Evolutionary conservation across 2,113 vertebrate genomes (phyloP).

Genomic region (Alethe castanea): DNA sequence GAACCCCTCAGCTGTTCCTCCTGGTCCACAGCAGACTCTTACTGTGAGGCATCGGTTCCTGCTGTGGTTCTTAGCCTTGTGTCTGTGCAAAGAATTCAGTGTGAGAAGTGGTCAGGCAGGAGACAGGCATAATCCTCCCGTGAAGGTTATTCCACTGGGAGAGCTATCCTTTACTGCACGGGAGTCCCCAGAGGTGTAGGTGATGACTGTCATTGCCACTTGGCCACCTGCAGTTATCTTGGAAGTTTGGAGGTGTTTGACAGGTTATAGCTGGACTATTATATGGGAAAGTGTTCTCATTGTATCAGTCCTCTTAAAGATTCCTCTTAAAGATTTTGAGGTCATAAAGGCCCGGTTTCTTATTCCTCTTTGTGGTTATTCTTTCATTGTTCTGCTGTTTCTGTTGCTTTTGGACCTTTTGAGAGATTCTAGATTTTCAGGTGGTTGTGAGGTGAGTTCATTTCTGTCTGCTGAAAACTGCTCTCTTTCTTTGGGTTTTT

Average conservation of each 20-base stretch:
- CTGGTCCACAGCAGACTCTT: background rate
- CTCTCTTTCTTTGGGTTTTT: background rate
- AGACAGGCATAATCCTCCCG: background rate
- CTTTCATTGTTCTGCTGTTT: background rate
- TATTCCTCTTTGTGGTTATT: background rate
- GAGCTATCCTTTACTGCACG: background rate
- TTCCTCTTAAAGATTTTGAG: background rate
- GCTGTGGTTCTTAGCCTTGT: background rate
- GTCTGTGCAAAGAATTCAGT: rapidly evolving
- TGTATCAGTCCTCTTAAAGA: background rate
- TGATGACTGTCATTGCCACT: background rate
- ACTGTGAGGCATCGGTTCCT: rapidly evolving
- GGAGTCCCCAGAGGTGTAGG: background rate
- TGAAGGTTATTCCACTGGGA: background rate
- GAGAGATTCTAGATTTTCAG: background rate
- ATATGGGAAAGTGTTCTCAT: background rate
- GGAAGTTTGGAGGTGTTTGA: background rate
- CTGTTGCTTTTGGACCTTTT: background rate
- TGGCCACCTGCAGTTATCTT: background rate
- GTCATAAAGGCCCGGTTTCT: background rate
- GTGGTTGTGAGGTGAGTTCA: background rate
- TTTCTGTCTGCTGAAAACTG: background rate
- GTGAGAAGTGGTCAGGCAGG: background rate
- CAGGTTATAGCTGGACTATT: background rate
- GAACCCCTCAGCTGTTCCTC: background rate